phyloP scores from a whole-genome alignment of 1,140 invertebrate species.

The Trissolcus basalis region DNA sequence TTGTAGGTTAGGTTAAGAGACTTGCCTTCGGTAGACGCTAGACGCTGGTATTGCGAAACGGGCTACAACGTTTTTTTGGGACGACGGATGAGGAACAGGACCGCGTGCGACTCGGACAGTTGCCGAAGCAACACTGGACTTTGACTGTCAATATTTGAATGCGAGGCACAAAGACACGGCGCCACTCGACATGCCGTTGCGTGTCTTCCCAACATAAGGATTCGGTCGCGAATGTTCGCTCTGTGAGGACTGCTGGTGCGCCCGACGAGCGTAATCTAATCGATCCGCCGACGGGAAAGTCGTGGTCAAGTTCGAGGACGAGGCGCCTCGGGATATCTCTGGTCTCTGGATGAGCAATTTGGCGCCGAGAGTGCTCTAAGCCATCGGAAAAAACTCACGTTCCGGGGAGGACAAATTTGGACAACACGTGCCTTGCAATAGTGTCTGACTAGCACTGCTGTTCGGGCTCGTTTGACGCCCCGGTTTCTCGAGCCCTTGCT shows the following conservation, averaged over 20 bases:
- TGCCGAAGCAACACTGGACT: slow-evolving; percentile 50
- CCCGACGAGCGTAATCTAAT: slow-evolving; percentile 14
- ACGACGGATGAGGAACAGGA: too few species aligned
- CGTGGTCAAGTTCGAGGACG: slow-evolving; percentile 48
- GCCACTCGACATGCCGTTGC: slow-evolving; percentile 15
- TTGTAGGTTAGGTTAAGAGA: too few species aligned
- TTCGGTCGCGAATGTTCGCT: slow-evolving; percentile 7
- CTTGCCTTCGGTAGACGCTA: too few species aligned
- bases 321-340: slow-evolving; percentile 1
- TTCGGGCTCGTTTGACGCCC: too few species aligned
- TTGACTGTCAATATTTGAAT: slow-evolving; percentile 49
- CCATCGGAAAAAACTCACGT: too few species aligned
- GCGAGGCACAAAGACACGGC: slow-evolving; percentile 43
- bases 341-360: too few species aligned
- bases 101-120: slow-evolving; percentile 40
- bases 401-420: too few species aligned
- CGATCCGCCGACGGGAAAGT: slow-evolving; percentile 29
- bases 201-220: slow-evolving; percentile 5
- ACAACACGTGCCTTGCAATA: too few species aligned
- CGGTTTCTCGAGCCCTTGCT: too few species aligned
- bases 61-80: slow-evolving; percentile 7
- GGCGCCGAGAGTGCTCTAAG: too few species aligned
- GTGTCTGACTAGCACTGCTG: too few species aligned
- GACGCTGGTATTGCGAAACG: slow-evolving; percentile 9
- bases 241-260: neutral